These are phyloP conservation scores for Halcyon chelicuti DNA, from an alignment of 2,797 vertebrate genomes.

Conservation along the genomic window DNA sequence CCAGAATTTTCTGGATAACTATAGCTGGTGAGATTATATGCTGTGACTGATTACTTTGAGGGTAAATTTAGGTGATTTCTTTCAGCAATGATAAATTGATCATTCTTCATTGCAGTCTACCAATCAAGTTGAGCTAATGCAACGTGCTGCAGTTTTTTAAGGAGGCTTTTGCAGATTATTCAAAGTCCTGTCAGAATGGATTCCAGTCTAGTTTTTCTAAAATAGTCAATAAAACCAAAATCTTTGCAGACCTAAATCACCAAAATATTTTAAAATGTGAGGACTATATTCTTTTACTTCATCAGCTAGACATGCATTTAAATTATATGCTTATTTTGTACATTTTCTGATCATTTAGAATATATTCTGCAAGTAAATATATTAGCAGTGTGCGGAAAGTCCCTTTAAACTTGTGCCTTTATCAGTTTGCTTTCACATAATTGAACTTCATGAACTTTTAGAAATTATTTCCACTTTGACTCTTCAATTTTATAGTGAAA, in stretches of 20 bases:
- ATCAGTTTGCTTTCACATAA: not conserved
- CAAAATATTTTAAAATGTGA: not conserved
- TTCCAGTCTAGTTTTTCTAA: not conserved
- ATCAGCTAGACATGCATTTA: not conserved
- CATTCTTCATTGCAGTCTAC: not conserved
- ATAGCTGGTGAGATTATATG: not conserved
- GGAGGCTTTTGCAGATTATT: not conserved
- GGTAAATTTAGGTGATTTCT: conserved; percentile 14
- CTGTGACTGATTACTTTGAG: not conserved
- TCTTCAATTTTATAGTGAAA: not conserved
- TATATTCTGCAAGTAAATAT: not conserved
- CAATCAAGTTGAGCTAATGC: not conserved
- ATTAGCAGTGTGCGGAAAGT: not conserved
- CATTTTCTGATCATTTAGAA: not conserved
- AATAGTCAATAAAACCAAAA: not conserved
- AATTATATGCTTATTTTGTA: not conserved
- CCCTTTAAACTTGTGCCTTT: not conserved
- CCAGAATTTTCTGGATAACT: not conserved
- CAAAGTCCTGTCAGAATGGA: not conserved
- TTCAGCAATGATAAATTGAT: conserved; percentile 5
- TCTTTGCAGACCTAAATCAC: not conserved
- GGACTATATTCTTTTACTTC: not conserved
- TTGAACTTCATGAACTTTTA: not conserved
- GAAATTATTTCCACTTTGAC: not conserved
- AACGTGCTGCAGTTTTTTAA: not conserved